phyloP scores from a whole-genome alignment of 2,113 vertebrate species.

The Tyto alba region DNA sequence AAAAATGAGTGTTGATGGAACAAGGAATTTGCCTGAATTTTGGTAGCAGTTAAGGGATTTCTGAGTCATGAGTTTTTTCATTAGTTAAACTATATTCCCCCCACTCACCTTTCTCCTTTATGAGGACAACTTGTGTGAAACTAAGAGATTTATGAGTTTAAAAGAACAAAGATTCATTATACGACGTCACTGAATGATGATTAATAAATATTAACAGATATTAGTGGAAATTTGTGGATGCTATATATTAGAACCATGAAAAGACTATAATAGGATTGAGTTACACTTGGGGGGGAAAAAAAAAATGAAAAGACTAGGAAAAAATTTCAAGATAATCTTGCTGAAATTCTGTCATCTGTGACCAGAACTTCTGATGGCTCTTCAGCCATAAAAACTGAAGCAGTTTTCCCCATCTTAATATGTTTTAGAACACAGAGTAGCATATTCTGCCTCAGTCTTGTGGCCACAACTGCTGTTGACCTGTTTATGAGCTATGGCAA shows the following conservation, averaged over 20 bases:
- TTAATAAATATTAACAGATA: background rate
- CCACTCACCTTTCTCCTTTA: accelerated
- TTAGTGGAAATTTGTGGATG: background rate
- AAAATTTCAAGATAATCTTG: background rate
- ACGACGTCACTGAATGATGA: background rate
- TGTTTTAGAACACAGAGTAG: background rate
- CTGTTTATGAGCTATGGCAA: background rate
- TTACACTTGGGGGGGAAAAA: background rate
- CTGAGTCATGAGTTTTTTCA: background rate
- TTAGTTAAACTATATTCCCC: background rate
- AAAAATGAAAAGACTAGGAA: background rate
- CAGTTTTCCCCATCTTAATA: background rate
- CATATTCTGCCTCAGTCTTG: background rate
- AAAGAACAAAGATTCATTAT: background rate
- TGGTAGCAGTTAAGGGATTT: background rate
- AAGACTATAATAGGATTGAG: background rate
- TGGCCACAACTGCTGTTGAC: background rate
- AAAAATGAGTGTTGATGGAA: background rate
- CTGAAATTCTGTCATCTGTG: background rate
- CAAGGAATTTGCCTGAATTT: background rate
- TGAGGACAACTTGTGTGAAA: background rate
- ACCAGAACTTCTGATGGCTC: background rate
- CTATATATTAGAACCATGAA: background rate
- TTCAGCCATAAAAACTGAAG: background rate
- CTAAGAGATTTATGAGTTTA: background rate